These are phyloP conservation scores for Blastomussa wellsi DNA, from an alignment of 92 coral and sea anemone species.

Conservation along the genomic window DNA sequence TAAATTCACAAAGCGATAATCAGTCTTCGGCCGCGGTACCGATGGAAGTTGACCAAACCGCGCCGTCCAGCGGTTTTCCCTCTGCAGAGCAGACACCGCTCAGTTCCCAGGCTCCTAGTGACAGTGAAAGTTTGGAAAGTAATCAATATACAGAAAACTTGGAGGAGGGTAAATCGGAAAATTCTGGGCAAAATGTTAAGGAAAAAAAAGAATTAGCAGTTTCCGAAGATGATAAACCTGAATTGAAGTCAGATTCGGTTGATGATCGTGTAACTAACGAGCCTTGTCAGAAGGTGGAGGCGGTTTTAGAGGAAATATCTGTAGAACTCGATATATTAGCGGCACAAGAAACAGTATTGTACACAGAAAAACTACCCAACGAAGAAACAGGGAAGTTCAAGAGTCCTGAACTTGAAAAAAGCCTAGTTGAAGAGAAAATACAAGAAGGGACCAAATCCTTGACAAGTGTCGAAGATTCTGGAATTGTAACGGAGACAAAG, in stretches of 20 bases:
- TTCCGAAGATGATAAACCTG: not conserved
- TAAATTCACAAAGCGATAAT: conserved; percentile 7
- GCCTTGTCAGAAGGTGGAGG: not conserved
- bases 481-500: not conserved
- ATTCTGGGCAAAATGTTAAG: not conserved
- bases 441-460: not conserved
- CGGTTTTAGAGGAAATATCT: not conserved
- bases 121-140: not conserved
- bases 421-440: not conserved
- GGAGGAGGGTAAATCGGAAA: not conserved
- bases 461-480: not conserved
- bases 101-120: conserved; percentile 18
- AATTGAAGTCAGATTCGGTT: not conserved
- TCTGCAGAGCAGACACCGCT: conserved; percentile 25
- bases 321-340: not conserved
- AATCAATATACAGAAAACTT: conserved; percentile 1
- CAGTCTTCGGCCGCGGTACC: not conserved
- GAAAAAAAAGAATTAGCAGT: not conserved
- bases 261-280: not conserved
- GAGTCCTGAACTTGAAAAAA: not conserved
- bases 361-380: not conserved
- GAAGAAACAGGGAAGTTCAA: conserved; percentile 16
- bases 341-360: conserved; percentile 1
- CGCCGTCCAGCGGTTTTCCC: conserved; percentile 15
- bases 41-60: conserved; percentile 24